phyloP scores from a whole-genome alignment of 2,113 vertebrate genomes.

The Callopanchax toddi region DNA sequence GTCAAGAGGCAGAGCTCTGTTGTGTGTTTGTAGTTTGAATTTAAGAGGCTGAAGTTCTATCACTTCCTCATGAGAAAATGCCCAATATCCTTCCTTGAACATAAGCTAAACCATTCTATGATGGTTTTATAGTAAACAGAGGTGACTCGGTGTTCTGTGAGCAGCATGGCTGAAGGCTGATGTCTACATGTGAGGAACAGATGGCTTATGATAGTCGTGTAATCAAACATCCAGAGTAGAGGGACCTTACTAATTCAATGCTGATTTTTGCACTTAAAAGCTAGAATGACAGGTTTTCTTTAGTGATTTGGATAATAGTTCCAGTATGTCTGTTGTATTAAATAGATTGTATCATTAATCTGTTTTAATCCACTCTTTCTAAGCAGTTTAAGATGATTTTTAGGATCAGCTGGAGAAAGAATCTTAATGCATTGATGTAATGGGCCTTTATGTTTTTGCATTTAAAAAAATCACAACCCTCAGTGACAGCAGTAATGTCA shows the following conservation, averaged over 20 bases:
- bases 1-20: constrained; percentile 29
- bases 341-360: not conserved
- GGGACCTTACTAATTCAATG: not conserved
- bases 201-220: not conserved
- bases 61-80: constrained; percentile 2
- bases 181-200: not conserved
- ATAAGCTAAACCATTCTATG: not conserved
- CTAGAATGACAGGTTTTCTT: too few species aligned
- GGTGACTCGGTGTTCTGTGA: constrained; percentile 31
- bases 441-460: too few species aligned
- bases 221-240: not conserved
- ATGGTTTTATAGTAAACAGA: not conserved
- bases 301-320: too few species aligned
- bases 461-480: too few species aligned
- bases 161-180: not conserved
- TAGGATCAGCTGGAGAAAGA: too few species aligned
- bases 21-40: constrained; percentile 16
- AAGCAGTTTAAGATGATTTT: too few species aligned
- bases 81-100: not conserved
- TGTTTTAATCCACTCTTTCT: too few species aligned
- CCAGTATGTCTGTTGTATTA: too few species aligned
- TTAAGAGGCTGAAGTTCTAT: not conserved
- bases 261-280: too few species aligned
- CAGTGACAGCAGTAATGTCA: too few species aligned
- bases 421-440: too few species aligned